Conservation (phyloP, 2,113 vertebrate genomes). For the Nettapus auritus region DNA sequence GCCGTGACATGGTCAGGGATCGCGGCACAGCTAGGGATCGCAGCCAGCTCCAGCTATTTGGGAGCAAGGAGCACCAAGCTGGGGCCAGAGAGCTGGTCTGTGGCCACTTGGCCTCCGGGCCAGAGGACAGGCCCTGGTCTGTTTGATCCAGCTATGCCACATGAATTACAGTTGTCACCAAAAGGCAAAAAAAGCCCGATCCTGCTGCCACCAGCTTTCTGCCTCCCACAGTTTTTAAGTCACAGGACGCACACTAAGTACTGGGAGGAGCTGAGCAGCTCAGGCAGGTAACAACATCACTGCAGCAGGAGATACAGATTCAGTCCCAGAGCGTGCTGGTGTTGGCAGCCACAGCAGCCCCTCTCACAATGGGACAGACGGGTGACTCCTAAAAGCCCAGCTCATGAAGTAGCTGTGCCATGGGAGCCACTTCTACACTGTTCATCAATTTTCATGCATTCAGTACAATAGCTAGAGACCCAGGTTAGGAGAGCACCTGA, state of each 20-base stretch:
- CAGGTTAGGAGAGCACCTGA: background rate
- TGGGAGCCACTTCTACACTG: background rate
- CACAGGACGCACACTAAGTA: fast-evolving
- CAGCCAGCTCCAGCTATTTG: background rate
- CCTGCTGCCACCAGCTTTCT: too few species aligned
- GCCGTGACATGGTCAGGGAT: background rate
- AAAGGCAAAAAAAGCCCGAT: fast-evolving
- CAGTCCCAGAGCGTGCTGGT: background rate
- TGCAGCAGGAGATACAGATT: background rate
- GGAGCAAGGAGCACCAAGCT: background rate
- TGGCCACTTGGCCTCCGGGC: background rate
- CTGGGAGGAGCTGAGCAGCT: background rate
- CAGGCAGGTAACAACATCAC: background rate
- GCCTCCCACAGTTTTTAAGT: background rate
- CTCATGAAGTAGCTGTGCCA: background rate
- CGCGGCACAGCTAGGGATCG: background rate
- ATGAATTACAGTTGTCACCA: fast-evolving
- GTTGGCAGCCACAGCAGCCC: background rate
- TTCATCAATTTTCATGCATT: background rate
- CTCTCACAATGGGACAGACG: fast-evolving
- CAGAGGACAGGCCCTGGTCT: background rate
- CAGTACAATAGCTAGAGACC: background rate
- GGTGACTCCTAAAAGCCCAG: background rate
- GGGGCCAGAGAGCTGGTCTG: background rate
- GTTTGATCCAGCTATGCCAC: fast-evolving